Conservation (phyloP, 2,797 vertebrate genomes). For the Borostomias antarcticus region DNA sequence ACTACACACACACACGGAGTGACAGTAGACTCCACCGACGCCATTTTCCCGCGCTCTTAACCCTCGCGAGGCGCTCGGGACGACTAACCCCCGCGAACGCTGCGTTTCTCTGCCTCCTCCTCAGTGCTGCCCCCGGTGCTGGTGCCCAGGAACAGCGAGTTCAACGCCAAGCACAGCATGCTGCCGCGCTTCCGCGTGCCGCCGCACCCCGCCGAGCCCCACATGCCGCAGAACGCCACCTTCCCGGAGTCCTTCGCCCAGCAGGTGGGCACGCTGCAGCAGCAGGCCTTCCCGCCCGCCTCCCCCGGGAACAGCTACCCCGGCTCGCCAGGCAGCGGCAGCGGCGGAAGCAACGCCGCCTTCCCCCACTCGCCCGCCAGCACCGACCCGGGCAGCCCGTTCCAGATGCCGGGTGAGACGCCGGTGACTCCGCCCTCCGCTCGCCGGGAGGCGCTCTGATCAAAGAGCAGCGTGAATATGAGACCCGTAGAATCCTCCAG, state of each 20-base stretch:
- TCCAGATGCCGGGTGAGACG: constrained; percentile 94
- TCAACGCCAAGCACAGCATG: constrained; percentile 97
- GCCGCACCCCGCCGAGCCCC: constrained; percentile 90
- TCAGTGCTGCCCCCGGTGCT: constrained; percentile 96
- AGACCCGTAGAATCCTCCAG: no score
- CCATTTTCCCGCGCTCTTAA: no score
- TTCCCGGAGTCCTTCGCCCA: constrained; percentile 93
- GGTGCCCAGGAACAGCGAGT: constrained; percentile 98
- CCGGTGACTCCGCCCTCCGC: background rate
- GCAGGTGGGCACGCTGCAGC: constrained; percentile 84
- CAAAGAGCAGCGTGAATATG: no score
- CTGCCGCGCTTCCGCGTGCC: constrained; percentile 95
- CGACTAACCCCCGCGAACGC: no score
- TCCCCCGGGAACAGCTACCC: constrained; percentile 96
- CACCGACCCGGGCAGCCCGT: constrained; percentile 95
- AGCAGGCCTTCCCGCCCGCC: constrained; percentile 83
- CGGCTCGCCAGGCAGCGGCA: constrained; percentile 91
- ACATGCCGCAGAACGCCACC: constrained; percentile 97
- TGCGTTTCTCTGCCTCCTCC: no score
- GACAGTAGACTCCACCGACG: no score
- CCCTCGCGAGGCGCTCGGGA: no score
- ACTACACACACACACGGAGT: no score
- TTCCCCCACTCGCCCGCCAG: constrained; percentile 97
- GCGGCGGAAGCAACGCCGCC: constrained; percentile 89
- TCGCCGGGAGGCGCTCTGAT: no score